Evolutionary conservation across 2,888 invertebrate species (phyloP).

Genomic region (Ceratothoa steindachneri): DNA sequence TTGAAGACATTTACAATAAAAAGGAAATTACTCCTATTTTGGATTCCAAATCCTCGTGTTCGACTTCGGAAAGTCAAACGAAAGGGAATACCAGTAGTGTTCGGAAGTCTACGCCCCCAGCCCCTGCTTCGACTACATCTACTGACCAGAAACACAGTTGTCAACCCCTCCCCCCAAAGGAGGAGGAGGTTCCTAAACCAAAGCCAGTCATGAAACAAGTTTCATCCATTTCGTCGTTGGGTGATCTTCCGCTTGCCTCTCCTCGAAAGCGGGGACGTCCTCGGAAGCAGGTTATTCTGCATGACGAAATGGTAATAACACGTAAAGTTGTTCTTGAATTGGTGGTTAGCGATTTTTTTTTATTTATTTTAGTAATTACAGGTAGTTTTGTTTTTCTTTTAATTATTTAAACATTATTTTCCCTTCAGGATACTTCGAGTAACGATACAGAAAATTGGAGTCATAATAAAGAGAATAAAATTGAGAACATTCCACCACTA

Average conservation of each 20-base stretch:
- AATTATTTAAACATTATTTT: neutral
- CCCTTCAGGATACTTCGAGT: neutral
- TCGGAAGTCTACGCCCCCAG: neutral
- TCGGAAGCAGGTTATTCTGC: conserved; percentile 1
- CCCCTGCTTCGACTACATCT: neutral
- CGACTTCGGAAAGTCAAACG: neutral
- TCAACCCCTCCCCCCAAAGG: neutral
- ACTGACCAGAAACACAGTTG: neutral
- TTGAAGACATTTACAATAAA: neutral
- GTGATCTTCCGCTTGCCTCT: neutral
- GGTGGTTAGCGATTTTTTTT: neutral
- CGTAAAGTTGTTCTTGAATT: neutral
- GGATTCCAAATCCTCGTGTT: neutral
- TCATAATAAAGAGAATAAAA: conserved; percentile 4
- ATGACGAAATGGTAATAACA: neutral
- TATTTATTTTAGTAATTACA: neutral
- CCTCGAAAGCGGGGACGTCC: neutral
- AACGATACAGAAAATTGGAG: conserved; percentile 10
- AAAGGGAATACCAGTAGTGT: neutral
- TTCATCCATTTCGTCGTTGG: neutral
- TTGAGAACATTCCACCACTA: neutral
- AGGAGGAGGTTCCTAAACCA: neutral
- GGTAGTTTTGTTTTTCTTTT: neutral
- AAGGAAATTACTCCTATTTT: neutral
- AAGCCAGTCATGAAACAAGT: neutral